Percentiles rank a stretch among this genome's conserved stretches.
These are phyloP conservation scores for Phocides pigmalion DNA, from an alignment of 1,140 invertebrate genomes.

Conservation along the genomic window DNA sequence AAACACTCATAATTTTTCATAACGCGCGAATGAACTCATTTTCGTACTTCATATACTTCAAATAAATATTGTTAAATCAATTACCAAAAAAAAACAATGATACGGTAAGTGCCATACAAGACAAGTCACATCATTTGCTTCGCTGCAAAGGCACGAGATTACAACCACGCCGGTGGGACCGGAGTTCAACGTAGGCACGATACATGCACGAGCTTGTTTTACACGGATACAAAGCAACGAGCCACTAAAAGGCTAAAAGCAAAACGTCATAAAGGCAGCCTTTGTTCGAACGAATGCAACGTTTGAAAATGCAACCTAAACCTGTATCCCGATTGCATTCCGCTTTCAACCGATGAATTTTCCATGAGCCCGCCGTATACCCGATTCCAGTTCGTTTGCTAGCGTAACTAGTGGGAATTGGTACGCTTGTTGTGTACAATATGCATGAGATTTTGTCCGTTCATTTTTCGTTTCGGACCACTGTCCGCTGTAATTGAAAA, in stretches of 20 bases:
- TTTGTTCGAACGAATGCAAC: constrained; percentile 53
- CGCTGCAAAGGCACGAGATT: too few relatives aligned
- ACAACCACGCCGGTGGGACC: too few relatives aligned
- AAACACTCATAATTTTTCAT: too few relatives aligned
- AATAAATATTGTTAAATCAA: too few relatives aligned
- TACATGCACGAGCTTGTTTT: constrained; percentile 5
- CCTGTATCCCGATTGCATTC: constrained; percentile 61
- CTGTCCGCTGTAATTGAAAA: constrained; percentile 66
- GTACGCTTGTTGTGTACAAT: constrained; percentile 65
- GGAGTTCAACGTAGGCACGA: too few relatives aligned
- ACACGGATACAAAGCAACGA: constrained; percentile 27
- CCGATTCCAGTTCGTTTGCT: constrained; percentile 52
- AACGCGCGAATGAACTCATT: too few relatives aligned
- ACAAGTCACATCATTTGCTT: too few relatives aligned
- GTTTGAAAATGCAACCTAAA: constrained; percentile 59
- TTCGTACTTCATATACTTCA: too few relatives aligned
- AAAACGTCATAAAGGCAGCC: constrained; percentile 44
- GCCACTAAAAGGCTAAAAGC: constrained; percentile 41
- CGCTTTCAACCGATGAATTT: constrained; percentile 67
- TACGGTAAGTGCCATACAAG: too few relatives aligned
- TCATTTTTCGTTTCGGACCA: constrained; percentile 58
- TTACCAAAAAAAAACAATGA: too few relatives aligned
- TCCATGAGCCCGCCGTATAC: constrained; percentile 54
- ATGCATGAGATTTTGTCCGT: constrained; percentile 73
- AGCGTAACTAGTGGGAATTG: constrained; percentile 64